Percentiles rank a stretch among this genome's conserved stretches.
Evolutionary conservation across 2,888 invertebrate genomes (phyloP).

Genomic region (Pinctada fucata): DNA sequence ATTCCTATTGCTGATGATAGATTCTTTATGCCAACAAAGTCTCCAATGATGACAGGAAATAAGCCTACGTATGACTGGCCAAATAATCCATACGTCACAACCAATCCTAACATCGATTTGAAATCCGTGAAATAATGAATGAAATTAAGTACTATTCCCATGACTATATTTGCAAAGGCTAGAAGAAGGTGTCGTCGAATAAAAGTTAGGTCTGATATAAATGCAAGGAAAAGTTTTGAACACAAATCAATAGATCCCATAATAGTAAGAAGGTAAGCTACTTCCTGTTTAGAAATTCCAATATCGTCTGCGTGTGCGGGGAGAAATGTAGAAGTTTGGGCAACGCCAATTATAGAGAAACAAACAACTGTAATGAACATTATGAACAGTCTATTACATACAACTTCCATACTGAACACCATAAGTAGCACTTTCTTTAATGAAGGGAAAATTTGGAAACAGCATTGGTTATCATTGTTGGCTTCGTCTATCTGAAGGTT

Average conservation of each 20-base stretch:
- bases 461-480: neutral
- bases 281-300: neutral
- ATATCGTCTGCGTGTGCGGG: constrained; percentile 13
- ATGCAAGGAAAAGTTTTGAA: neutral
- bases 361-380: constrained; percentile 11
- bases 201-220: constrained; percentile 1
- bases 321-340: neutral
- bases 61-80: neutral
- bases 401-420: neutral
- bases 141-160: neutral
- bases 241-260: neutral
- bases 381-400: constrained; percentile 3
- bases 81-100: neutral
- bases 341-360: constrained; percentile 8
- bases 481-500: neutral
- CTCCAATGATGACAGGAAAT: constrained; percentile 4
- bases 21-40: constrained; percentile 9
- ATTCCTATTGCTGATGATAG: constrained; percentile 14
- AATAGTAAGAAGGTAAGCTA: neutral
- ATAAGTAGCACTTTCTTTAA: neutral
- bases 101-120: neutral
- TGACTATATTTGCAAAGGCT: neutral
- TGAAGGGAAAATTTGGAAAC: neutral
- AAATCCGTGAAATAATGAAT: neutral
- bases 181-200: neutral